Evolutionary conservation across 1,140 invertebrate species (phyloP).

Genomic region (Aphelinus atriplicis): DNA sequence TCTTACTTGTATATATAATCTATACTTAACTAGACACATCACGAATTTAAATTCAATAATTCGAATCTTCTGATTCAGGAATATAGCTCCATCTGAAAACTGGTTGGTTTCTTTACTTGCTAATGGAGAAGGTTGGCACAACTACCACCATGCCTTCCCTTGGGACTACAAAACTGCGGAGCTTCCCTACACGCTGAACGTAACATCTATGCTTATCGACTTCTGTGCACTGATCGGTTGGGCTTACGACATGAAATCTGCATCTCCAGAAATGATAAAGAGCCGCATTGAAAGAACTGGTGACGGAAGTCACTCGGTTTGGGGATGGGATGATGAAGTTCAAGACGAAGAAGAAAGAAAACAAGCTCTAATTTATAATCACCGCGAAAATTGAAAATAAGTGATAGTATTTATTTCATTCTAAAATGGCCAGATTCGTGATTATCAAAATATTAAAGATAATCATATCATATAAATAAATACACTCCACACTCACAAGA

Average conservation of each 20-base stretch:
- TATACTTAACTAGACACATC: no score
- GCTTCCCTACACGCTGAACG: conserved; percentile 62
- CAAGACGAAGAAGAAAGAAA: no score
- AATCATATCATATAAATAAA: no score
- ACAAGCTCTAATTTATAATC: no score
- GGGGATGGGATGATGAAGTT: no score
- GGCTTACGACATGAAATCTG: conserved; percentile 75
- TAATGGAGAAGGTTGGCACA: conserved; percentile 76
- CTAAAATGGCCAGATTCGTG: no score
- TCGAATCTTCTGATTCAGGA: neutral
- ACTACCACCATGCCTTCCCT: conserved; percentile 72
- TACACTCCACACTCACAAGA: no score
- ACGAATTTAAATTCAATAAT: neutral
- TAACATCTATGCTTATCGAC: conserved; percentile 68
- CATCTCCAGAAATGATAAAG: conserved; percentile 66
- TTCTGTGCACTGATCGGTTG: conserved; percentile 66
- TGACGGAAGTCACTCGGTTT: conserved; percentile 18
- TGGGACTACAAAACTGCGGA: conserved; percentile 74
- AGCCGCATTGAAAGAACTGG: conserved; percentile 66
- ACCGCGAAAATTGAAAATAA: no score
- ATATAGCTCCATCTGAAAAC: conserved; percentile 53
- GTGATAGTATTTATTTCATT: no score
- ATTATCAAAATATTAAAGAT: no score
- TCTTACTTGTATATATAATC: no score
- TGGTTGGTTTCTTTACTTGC: conserved; percentile 45